phyloP scores from a whole-genome alignment of 2,113 vertebrate genomes.

The Riparia riparia region DNA sequence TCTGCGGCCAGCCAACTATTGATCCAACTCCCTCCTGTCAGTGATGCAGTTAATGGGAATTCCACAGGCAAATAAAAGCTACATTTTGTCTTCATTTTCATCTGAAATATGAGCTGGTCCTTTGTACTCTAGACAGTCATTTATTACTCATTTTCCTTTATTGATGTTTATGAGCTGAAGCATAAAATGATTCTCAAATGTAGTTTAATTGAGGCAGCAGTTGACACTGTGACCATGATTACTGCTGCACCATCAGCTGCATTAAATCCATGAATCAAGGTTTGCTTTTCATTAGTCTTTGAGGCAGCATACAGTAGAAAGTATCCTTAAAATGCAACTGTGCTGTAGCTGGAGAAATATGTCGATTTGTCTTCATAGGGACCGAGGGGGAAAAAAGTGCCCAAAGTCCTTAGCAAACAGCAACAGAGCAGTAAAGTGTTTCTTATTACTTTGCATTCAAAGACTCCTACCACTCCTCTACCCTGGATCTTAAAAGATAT shows the following conservation, averaged over 20 bases:
- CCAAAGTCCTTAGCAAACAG: constrained; percentile 52
- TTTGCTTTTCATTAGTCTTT: constrained; percentile 77
- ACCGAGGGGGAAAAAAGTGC: not conserved
- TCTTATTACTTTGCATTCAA: constrained; percentile 50
- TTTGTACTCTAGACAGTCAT: constrained; percentile 88
- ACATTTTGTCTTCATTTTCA: constrained; percentile 87
- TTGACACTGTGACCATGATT: constrained; percentile 85
- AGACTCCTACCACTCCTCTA: not conserved
- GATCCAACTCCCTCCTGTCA: constrained; percentile 88
- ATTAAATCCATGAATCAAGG: constrained; percentile 80
- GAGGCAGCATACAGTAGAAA: constrained; percentile 63
- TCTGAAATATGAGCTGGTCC: constrained; percentile 88
- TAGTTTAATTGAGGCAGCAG: constrained; percentile 85
- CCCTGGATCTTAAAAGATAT: not conserved
- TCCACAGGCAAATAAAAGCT: constrained; percentile 88
- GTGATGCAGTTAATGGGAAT: constrained; percentile 87
- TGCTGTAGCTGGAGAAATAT: constrained; percentile 77
- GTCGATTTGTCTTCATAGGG: constrained; percentile 82
- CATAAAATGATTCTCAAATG: constrained; percentile 88
- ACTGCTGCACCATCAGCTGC: constrained; percentile 73
- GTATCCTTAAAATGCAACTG: constrained; percentile 75
- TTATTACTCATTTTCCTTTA: constrained; percentile 89
- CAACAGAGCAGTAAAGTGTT: constrained; percentile 35
- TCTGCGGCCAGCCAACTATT: constrained; percentile 86
- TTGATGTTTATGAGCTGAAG: constrained; percentile 89